Conservation (phyloP, 2,113 vertebrate species). For the Sakesphorus luctuosus region DNA sequence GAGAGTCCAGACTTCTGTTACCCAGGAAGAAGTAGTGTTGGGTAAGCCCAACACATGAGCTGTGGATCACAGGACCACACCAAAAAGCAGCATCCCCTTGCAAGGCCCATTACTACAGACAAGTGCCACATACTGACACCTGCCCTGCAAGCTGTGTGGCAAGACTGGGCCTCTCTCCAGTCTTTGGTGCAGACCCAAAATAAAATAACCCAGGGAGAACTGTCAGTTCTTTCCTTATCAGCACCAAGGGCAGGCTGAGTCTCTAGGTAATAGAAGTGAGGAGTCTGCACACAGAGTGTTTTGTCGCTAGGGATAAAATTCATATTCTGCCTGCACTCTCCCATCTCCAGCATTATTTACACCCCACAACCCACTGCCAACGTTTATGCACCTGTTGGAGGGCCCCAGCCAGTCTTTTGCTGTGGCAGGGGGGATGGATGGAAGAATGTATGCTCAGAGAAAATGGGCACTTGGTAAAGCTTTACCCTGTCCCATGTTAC, state of each 20-base stretch:
- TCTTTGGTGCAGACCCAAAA: background rate
- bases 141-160: background rate
- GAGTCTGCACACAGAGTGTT: background rate
- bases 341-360: background rate
- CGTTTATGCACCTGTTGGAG: background rate
- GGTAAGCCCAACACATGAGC: rapidly evolving
- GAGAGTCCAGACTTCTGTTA: background rate
- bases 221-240: background rate
- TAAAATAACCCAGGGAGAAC: background rate
- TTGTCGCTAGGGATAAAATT: background rate
- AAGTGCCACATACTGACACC: background rate
- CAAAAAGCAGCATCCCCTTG: background rate
- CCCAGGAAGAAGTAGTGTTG: background rate
- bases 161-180: background rate
- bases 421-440: rapidly evolving
- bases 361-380: background rate
- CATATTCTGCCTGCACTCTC: background rate
- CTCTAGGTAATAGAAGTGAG: background rate
- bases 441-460: background rate
- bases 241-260: background rate
- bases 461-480: background rate
- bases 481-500: background rate
- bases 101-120: background rate
- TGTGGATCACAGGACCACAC: background rate
- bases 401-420: background rate